Evolutionary conservation across 1,140 invertebrate genomes (phyloP), one percentile per base, ranked within the genome.

Genomic region (Pantala flavescens): DNA sequence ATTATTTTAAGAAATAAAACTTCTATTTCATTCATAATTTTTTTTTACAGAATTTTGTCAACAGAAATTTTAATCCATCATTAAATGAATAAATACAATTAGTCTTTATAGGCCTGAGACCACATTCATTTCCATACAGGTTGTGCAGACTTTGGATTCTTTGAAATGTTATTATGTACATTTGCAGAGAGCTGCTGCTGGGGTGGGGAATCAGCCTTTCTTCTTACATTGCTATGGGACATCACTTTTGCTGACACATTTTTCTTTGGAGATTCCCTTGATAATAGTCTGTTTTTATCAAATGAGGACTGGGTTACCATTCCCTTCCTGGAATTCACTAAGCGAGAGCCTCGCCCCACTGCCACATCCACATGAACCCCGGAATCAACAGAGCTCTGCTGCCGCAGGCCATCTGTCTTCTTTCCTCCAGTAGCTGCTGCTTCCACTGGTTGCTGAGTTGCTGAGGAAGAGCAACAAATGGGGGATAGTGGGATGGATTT

Each of bases 371-470:
- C n/a, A 63, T 72, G 71, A 42, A 24, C 71, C 19, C 74, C 74
- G 11, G 74, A 75, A 42, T 75, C 74, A 71, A 75, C 74, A 55
- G 74, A 75, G 42, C 71, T 36, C 43, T 75, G 74, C 74, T 72
- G 74, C 43, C 24, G 71, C 43, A 75, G 49, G 74, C 74, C 43
- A 71, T 43, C 71, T 75, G 74, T 75, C 74, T 75, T 75, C 72
- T 63, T 73, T 43, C 24, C 71, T 70, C 23, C 49, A 24, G 55
- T 43, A 72, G 74, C 74, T 63, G 49, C 49, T 63, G 49, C 49
- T 7, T 16, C 49, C 49, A 63, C 49, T 63, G 49, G 16, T 63
- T 16, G n/a, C 49, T 63, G 49, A 63, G 49, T 16, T 75, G 74
- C 42, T 23, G 74, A 63, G 19, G 74, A 75, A 75, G 42, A 73